These are phyloP conservation scores for Ctenodactylus gundi DNA, from an alignment of 2,113 vertebrate species.

Conservation along the genomic window DNA sequence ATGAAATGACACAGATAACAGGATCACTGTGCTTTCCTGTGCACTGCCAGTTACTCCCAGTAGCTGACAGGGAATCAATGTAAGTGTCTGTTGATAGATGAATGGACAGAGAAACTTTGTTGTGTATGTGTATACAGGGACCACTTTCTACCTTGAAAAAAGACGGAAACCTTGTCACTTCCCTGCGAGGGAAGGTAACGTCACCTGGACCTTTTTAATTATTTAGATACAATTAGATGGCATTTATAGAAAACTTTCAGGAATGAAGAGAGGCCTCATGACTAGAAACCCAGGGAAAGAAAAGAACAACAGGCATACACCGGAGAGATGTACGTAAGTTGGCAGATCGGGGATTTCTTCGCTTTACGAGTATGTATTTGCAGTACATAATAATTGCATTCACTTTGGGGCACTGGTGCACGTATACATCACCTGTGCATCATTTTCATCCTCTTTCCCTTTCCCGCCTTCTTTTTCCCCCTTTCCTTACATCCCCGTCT, in stretches of 20 bases:
- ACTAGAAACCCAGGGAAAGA: background rate
- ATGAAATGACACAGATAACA: background rate
- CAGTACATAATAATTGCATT: no score
- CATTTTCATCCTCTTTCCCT: no score
- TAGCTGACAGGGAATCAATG: background rate
- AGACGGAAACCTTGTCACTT: background rate
- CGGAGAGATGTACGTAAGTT: background rate
- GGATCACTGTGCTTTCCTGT: background rate
- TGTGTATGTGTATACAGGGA: background rate
- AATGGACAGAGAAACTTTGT: background rate
- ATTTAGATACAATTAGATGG: background rate
- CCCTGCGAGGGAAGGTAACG: background rate
- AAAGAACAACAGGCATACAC: background rate
- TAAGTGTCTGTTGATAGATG: background rate
- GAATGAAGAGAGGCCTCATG: background rate
- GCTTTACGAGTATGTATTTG: no score
- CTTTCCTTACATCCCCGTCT: no score
- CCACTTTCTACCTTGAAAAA: background rate
- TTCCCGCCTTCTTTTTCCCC: no score
- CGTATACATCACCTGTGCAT: no score
- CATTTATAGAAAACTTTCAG: conserved; percentile 20
- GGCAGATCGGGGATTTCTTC: background rate
- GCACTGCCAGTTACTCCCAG: background rate
- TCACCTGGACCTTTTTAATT: background rate
- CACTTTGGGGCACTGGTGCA: no score